Evolutionary conservation across 2,888 invertebrate species (phyloP).

Genomic region (Seira sanloemensis): DNA sequence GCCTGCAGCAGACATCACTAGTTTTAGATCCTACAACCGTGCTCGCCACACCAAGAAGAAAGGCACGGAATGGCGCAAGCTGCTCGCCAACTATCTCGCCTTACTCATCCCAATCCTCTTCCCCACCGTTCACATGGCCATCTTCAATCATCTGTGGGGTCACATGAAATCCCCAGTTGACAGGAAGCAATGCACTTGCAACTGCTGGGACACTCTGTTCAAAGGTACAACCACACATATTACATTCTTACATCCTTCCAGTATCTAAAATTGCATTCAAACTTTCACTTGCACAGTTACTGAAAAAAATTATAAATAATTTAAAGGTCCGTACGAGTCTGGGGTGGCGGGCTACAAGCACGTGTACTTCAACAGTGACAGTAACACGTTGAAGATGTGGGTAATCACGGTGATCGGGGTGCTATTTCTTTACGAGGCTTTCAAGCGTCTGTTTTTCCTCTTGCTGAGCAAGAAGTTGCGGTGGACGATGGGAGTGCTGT

Average conservation of each 20-base stretch:
- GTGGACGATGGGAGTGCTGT: slow-evolving; percentile 81
- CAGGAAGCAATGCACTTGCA: slow-evolving; percentile 82
- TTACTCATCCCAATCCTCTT: slow-evolving; percentile 76
- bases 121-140: slow-evolving; percentile 80
- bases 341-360: slow-evolving; percentile 84
- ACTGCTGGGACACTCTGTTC: slow-evolving; percentile 87
- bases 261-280: background rate
- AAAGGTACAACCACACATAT: slow-evolving; percentile 78
- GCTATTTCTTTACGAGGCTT: slow-evolving; percentile 80
- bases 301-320: slow-evolving; percentile 62
- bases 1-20: background rate
- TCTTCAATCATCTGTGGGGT: slow-evolving; percentile 82
- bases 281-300: too few relatives aligned
- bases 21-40: slow-evolving; percentile 18
- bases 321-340: slow-evolving; percentile 81
- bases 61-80: slow-evolving; percentile 35
- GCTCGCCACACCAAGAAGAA: slow-evolving; percentile 23
- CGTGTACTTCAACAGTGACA: slow-evolving; percentile 82
- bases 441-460: slow-evolving; percentile 79
- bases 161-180: slow-evolving; percentile 82
- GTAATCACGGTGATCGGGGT: slow-evolving; percentile 79
- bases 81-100: slow-evolving; percentile 43
- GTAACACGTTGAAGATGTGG: slow-evolving; percentile 83
- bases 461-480: slow-evolving; percentile 79
- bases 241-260: background rate